These are phyloP conservation scores for Taxidea taxus DNA, from an alignment of 2,113 vertebrate genomes.

Conservation along the genomic window DNA sequence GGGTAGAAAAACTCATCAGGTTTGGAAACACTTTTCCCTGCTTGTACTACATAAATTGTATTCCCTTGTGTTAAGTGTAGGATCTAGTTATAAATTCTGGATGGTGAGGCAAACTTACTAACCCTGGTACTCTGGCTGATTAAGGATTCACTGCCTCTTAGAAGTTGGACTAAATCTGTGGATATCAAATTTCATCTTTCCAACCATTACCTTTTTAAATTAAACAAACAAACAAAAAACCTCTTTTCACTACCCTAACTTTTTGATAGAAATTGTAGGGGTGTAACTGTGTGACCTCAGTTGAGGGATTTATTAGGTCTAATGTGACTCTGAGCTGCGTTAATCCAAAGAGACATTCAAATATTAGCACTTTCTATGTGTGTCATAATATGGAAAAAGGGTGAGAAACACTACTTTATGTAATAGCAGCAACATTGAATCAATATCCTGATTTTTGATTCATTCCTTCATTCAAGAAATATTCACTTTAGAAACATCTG, in stretches of 20 bases:
- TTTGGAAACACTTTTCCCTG: neutral
- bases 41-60: neutral
- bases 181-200: neutral
- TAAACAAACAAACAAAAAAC: no score
- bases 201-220: neutral
- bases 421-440: neutral
- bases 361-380: neutral
- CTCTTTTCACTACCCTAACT: neutral
- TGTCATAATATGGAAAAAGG: neutral
- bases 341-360: neutral
- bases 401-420: neutral
- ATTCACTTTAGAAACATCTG: neutral
- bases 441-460: neutral
- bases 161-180: neutral
- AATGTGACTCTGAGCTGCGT: neutral
- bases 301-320: neutral
- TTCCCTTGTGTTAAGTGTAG: neutral
- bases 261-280: neutral
- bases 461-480: neutral
- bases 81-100: neutral
- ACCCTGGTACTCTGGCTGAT: neutral
- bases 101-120: neutral
- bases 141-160: neutral
- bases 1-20: neutral
- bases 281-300: neutral